A percentile compares a stretch with the other conserved stretches of the same genome.
Conservation (phyloP, 1,140 invertebrate genomes). For the Drosophila tristis region DNA sequence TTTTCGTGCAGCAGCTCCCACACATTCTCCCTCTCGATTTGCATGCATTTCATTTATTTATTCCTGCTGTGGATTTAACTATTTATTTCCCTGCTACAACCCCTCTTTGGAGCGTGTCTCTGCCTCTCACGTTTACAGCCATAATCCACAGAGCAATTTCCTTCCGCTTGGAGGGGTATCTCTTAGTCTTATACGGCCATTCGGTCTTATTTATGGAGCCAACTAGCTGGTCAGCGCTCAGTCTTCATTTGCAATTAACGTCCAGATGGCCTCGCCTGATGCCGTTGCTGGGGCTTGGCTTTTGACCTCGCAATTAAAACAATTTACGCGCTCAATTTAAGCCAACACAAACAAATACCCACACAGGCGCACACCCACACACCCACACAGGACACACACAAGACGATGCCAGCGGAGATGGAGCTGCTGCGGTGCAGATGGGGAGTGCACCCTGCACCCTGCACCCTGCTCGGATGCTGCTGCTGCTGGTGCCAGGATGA, state of each 20-base stretch:
- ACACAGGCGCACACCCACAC: conserved; percentile 6
- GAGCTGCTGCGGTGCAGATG: neutral
- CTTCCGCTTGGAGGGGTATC: too few relatives aligned
- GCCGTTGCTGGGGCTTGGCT: conserved; percentile 23
- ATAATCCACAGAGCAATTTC: too few relatives aligned
- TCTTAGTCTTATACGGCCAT: too few relatives aligned
- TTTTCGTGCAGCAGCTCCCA: conserved; percentile 11
- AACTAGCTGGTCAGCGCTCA: conserved; percentile 23
- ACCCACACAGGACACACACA: conserved; percentile 5
- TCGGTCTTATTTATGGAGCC: neutral
- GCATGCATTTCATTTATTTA: neutral
- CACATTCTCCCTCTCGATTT: conserved; percentile 14
- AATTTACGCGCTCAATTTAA: conserved; percentile 80
- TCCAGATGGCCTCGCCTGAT: conserved; percentile 30
- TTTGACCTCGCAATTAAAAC: conserved; percentile 70
- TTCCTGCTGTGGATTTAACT: conserved; percentile 17
- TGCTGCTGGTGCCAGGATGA: conserved; percentile 3
- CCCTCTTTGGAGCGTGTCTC: too few relatives aligned
- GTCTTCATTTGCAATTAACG: conserved; percentile 57
- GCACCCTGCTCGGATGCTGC: conserved; percentile 9
- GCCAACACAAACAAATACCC: conserved; percentile 38
- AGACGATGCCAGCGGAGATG: conserved; percentile 9
- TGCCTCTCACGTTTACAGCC: too few relatives aligned
- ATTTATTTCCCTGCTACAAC: conserved; percentile 16
- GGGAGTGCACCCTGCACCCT: neutral